Evolutionary conservation across 2,113 vertebrate genomes (phyloP).

Genomic region (Melanerpes aurifrons): DNA sequence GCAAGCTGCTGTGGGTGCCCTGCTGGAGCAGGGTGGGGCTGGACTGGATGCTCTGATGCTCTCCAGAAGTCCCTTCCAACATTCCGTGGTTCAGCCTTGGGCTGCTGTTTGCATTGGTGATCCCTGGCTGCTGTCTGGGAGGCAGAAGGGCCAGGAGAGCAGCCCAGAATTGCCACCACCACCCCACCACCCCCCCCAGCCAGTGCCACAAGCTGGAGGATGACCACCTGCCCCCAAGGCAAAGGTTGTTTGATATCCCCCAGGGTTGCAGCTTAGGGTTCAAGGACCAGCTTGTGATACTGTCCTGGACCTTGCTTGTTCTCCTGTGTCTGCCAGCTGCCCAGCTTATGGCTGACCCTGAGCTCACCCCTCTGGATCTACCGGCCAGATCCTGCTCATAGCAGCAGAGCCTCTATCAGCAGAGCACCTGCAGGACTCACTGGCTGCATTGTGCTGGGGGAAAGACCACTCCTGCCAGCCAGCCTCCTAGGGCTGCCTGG

Average conservation of each 20-base stretch:
- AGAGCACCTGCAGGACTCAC: neutral
- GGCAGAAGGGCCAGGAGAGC: accelerated
- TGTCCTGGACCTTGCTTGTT: neutral
- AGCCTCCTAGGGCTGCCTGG: accelerated
- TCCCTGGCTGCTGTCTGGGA: accelerated
- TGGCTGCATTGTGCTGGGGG: accelerated
- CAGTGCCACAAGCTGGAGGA: neutral
- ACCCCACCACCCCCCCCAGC: neutral
- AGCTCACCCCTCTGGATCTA: neutral
- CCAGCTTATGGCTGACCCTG: neutral
- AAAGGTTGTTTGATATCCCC: neutral
- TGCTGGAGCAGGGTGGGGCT: no score
- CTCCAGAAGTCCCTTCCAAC: no score
- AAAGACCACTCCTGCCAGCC: neutral
- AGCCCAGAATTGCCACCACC: neutral
- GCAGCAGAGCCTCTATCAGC: neutral
- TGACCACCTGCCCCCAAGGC: neutral
- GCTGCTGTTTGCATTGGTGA: neutral
- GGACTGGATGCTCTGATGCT: no score
- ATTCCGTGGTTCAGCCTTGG: no score
- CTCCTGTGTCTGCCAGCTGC: neutral
- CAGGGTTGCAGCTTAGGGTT: neutral
- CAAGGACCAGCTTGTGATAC: neutral
- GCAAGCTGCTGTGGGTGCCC: no score
- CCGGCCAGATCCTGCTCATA: accelerated